A percentile compares a stretch with the other conserved stretches of the same genome.
Evolutionary conservation across 2,113 vertebrate genomes (phyloP).

Genomic region (Psilopogon haemacephalus): DNA sequence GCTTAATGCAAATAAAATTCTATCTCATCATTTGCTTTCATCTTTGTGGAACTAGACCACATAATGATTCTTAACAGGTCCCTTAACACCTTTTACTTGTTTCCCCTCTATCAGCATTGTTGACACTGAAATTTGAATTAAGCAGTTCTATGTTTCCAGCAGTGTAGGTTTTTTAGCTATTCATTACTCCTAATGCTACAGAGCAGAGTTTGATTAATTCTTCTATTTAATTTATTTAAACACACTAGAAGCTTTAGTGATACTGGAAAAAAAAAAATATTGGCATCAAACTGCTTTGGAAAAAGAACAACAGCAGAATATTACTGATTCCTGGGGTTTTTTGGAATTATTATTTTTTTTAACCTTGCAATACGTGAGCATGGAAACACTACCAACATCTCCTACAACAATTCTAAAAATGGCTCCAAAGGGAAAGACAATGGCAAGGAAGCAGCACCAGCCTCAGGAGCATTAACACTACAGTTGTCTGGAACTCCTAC

Average conservation of each 20-base stretch:
- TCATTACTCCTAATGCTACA: slow-evolving; percentile 56
- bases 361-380: background rate
- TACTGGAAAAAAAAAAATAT: background rate
- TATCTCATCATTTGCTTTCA: background rate
- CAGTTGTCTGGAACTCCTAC: background rate
- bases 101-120: background rate
- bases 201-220: slow-evolving; percentile 65
- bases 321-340: background rate
- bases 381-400: background rate
- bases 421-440: background rate
- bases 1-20: background rate
- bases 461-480: background rate
- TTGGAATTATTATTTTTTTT: background rate
- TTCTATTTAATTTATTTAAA: slow-evolving; percentile 61
- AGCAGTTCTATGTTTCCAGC: slow-evolving; percentile 35
- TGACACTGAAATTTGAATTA: slow-evolving; percentile 39
- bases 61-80: background rate
- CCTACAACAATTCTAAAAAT: background rate
- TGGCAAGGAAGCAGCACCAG: background rate
- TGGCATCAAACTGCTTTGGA: slow-evolving; percentile 22
- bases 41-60: background rate
- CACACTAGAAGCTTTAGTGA: background rate
- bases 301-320: background rate
- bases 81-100: slow-evolving; percentile 5
- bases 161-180: slow-evolving; percentile 39